Base-by-base conservation (phyloP, 1,140 invertebrate genomes). In the Aphelenchoides avenae region DNA sequence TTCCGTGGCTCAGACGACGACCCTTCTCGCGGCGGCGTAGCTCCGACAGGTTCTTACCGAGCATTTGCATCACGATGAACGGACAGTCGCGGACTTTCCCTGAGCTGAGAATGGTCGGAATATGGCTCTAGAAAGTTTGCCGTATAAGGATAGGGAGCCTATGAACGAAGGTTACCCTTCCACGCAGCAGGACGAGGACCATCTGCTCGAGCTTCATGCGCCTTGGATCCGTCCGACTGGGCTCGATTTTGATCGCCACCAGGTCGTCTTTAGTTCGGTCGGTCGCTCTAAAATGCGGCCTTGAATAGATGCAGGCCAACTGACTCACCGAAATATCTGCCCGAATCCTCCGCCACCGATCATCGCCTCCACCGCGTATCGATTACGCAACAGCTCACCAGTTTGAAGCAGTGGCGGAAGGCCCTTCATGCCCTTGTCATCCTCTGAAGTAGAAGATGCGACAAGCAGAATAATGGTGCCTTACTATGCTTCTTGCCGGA, bases 261-360 rank as follows among this genome's bases (percentile, higher is more conserved):
- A 46, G 24, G 20, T 51, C 48, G 26, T 52, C n/a, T 48, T 46
- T 3, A 46, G n/a, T 18, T 34, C 51, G 24, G 24, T 51, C 48
- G 26, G 15, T 3, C 26, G 30, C 48, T 43, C 48, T 51, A 51
- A 52, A 51, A 51, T 3, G 18, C 15, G 11, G 7, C n/a, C 9
- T 18, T 18, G 7, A 39, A 49, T 7, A 49, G 7, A 48, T 46
- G 7, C 9, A n/a, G 26, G 15, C 22, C 22, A 48, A 29, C 48
- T 46, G 15, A 41, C 20, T 18, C 49, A 51, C 48, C 26, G 22
- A 49, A 51, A 51, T n/a, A 51, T 51, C 24, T 51, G 48, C 3
- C 48, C 48, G 24, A 51, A 51, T 51, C 48, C 48, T 40, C 48
- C 48, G 40, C 48, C 48, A 18, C 48, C 48, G 30, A 51, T 51